Evolutionary conservation across 2,113 vertebrate genomes (phyloP).

Genomic region (Oplegnathus fasciatus): DNA sequence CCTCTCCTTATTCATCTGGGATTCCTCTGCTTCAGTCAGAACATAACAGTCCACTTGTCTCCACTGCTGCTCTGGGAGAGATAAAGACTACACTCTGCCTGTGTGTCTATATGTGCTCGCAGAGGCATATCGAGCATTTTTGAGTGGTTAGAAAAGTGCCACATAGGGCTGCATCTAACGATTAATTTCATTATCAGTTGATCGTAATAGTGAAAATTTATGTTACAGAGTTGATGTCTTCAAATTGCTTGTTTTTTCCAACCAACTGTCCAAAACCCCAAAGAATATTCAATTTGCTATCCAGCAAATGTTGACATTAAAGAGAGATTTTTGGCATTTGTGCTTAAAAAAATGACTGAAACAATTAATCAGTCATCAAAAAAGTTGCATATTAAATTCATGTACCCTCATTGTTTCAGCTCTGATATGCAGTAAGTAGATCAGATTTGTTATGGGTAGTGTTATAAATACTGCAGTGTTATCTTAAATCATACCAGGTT

Average conservation of each 20-base stretch:
- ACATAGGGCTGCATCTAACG: neutral
- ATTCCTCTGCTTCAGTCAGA: slow-evolving; percentile 52
- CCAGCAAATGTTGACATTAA: neutral
- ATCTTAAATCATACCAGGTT: neutral
- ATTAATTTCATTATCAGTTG: neutral
- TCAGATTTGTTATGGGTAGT: neutral
- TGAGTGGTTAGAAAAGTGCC: neutral
- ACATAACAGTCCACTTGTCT: slow-evolving; percentile 63
- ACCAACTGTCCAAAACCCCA: neutral
- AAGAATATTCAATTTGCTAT: neutral
- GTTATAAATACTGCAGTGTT: neutral
- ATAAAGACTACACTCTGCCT: slow-evolving; percentile 15
- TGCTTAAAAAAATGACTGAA: neutral
- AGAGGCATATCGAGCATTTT: neutral
- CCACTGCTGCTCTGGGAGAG: slow-evolving; percentile 38
- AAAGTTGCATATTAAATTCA: too few species aligned
- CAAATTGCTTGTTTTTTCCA: neutral
- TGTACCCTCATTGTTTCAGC: neutral
- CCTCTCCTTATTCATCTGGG: slow-evolving; percentile 38
- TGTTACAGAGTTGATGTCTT: too few species aligned
- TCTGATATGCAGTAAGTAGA: neutral
- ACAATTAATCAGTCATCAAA: neutral
- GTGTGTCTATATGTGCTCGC: slow-evolving; percentile 17
- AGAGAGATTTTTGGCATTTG: neutral
- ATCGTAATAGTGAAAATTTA: too few species aligned